These are phyloP conservation scores for Desmodus rotundus DNA, from an alignment of 2,113 vertebrate genomes.

Conservation along the genomic window DNA sequence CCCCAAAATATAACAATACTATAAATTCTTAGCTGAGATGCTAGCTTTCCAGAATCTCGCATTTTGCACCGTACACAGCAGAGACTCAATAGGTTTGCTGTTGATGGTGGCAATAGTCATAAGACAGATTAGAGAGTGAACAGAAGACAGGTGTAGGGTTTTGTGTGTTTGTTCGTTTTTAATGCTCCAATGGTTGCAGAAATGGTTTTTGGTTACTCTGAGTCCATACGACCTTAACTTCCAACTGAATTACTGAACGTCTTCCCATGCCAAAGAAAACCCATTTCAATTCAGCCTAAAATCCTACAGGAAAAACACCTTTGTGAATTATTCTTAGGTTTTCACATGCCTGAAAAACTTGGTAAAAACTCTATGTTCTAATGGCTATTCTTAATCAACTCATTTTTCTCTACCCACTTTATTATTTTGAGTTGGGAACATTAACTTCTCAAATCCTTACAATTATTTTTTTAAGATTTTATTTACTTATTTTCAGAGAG, in stretches of 20 bases:
- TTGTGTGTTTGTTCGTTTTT: not conserved
- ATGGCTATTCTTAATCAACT: not conserved
- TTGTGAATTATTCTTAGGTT: not conserved
- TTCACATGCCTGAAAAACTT: constrained; percentile 2
- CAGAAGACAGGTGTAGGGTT: not conserved
- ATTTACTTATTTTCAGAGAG: too few species aligned
- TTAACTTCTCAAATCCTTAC: not conserved
- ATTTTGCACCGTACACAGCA: not conserved
- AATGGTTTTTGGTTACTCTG: not conserved
- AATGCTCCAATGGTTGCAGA: not conserved
- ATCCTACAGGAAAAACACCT: constrained; percentile 6
- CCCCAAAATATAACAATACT: not conserved
- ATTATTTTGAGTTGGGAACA: not conserved
- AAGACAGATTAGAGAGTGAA: not conserved
- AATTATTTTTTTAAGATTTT: not conserved
- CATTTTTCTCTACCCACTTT: not conserved
- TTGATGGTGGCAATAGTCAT: not conserved
- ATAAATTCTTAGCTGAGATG: not conserved
- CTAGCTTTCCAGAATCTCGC: not conserved
- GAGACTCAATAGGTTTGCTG: not conserved
- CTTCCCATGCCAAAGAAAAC: not conserved
- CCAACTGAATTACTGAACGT: not conserved
- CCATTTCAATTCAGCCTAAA: not conserved
- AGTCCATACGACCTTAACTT: not conserved
- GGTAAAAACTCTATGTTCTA: not conserved